Percentiles rank a stretch among this genome's conserved stretches.
Conservation (phyloP, 1,140 invertebrate genomes). For the Drosophila miranda region DNA sequence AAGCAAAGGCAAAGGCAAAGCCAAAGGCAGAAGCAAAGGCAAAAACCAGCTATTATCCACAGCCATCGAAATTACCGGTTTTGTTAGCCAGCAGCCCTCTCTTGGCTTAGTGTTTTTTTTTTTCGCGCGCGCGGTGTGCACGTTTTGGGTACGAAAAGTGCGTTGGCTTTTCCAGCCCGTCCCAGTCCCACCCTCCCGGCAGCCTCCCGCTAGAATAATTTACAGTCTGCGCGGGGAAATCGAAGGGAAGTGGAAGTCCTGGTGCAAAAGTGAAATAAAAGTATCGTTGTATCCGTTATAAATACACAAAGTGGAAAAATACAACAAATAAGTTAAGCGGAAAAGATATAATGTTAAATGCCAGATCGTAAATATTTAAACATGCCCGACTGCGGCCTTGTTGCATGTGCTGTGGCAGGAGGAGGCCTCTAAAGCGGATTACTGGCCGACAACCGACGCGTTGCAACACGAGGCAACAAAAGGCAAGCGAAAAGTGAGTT, state of each 20-base stretch:
- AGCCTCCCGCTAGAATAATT: conserved; percentile 10
- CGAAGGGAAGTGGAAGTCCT: conserved; percentile 3
- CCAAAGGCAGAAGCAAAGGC: conserved; percentile 30
- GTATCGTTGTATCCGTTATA: conserved; percentile 19
- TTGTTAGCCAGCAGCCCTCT: conserved; percentile 35
- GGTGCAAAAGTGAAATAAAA: conserved; percentile 31
- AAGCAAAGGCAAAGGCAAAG: conserved; percentile 30
- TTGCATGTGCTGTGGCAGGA: conserved; percentile 35
- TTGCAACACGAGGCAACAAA: conserved; percentile 34
- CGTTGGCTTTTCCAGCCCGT: conserved; percentile 56
- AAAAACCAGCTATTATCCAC: conserved; percentile 26
- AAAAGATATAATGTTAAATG: conserved; percentile 46
- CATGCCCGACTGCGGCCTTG: conserved; percentile 23
- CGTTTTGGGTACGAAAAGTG: conserved; percentile 62
- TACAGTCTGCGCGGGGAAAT: background rate
- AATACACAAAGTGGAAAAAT: conserved; percentile 14
- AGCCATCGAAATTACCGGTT: conserved; percentile 64
- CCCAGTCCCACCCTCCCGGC: conserved; percentile 1
- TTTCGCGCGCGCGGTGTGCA: conserved; percentile 53
- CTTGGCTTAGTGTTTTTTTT: conserved; percentile 39
- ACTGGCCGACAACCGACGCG: conserved; percentile 55
- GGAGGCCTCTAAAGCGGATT: conserved; percentile 69
- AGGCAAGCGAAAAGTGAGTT: conserved; percentile 69
- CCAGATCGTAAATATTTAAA: conserved; percentile 51
- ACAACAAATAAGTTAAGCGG: conserved; percentile 20